These are phyloP conservation scores for Neomicropteryx cornuta DNA, from an alignment of 1,140 invertebrate genomes.

Conservation along the genomic window DNA sequence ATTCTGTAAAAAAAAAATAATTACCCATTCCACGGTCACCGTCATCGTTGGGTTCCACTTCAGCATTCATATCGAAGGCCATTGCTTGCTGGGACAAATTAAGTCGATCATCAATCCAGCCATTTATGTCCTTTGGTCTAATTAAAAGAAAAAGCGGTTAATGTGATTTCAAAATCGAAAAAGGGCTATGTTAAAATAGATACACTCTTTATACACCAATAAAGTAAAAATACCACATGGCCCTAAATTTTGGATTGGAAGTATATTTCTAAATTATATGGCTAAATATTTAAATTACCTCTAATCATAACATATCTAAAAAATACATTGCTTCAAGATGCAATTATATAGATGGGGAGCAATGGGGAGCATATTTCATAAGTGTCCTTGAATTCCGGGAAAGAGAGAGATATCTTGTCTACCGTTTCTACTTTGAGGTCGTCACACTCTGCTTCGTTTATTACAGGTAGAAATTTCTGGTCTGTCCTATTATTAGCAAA, in stretches of 20 bases:
- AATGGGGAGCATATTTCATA: conserved; percentile 36
- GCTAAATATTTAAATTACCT: too few species aligned
- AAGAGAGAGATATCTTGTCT: conserved; percentile 21
- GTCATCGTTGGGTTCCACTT: conserved; percentile 38
- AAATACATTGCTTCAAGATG: too few species aligned
- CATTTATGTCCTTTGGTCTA: conserved; percentile 19
- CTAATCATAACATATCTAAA: too few species aligned
- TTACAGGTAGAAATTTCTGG: conserved; percentile 24
- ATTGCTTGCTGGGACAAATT: conserved; percentile 37
- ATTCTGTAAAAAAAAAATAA: too few species aligned
- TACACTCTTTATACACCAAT: too few species aligned
- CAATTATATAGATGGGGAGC: conserved; percentile 36
- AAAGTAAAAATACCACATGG: too few species aligned
- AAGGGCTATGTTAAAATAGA: too few species aligned
- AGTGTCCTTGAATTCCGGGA: conserved; percentile 21
- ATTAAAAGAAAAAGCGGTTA: too few species aligned
- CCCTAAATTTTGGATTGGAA: too few species aligned
- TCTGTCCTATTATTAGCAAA: conserved; percentile 25
- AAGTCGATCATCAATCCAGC: conserved; percentile 34
- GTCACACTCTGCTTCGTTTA: conserved; percentile 30
- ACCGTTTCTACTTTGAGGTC: conserved; percentile 27
- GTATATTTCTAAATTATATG: too few species aligned
- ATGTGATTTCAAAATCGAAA: too few species aligned
- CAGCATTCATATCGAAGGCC: conserved; percentile 37
- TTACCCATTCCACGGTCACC: conserved; percentile 4